Evolutionary conservation across 1,140 invertebrate species (phyloP).

Genomic region (Achatina immaculata): DNA sequence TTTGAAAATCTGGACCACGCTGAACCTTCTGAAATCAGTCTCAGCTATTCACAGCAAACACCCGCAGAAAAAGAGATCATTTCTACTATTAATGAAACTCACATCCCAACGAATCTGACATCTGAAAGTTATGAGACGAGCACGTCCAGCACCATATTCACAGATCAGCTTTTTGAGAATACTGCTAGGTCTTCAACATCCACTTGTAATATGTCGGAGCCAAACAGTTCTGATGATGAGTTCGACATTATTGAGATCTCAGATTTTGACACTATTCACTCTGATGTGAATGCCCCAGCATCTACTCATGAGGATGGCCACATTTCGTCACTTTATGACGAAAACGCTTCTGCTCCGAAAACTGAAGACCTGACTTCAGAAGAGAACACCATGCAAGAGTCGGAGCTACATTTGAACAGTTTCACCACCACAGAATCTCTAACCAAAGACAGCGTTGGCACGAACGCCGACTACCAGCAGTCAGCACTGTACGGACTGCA

Average conservation of each 20-base stretch:
- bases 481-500: slow-evolving; percentile 23
- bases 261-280: neutral
- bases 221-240: slow-evolving; percentile 23
- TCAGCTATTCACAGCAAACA: too few species aligned
- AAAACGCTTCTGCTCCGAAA: neutral
- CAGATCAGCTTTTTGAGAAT: neutral
- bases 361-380: neutral
- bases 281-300: neutral
- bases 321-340: too few species aligned
- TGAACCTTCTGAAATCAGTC: too few species aligned
- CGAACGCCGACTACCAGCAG: neutral
- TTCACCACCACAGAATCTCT: neutral
- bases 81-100: too few species aligned
- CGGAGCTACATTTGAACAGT: neutral
- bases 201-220: too few species aligned
- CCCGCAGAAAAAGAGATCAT: too few species aligned
- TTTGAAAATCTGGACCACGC: too few species aligned
- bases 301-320: too few species aligned
- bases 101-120: too few species aligned
- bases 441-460: neutral
- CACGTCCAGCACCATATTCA: too few species aligned
- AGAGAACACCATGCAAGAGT: neutral
- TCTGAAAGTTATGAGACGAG: too few species aligned
- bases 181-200: too few species aligned
- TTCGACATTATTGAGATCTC: slow-evolving; percentile 16